Base-by-base conservation (phyloP, 2,888 invertebrate genomes). In the Polymixis lichenea region DNA sequence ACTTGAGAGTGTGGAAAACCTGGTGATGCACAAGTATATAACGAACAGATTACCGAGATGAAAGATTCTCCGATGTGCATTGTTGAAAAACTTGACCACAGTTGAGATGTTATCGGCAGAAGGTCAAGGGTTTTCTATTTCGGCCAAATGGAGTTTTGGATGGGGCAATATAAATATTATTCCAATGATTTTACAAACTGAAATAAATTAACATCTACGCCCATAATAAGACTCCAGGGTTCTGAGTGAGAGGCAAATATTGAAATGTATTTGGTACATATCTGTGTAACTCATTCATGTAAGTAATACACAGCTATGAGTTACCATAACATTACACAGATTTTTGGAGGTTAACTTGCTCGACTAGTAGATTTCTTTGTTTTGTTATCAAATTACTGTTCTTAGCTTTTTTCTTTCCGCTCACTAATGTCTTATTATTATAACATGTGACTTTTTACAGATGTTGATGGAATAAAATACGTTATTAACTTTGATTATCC, bases 401-500 rank as follows among this genome's bases (percentile, higher is more conserved):
- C 46, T 80, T 75, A 71, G 78, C 72, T 78, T 80, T n/a, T 72
- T 76, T 17, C n/a, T 68, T 68, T 46, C 13, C 5, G 8, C 19
- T 28, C 32, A 7, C 15, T 25, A 13, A 32, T 67, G 32, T 68
- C 8, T 78, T 84, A 85, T 87, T 79, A 73, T 88, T 88, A 79
- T 89, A 85, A 89, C 74, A 72, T 78, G 38, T 69, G 58, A 74
- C 46, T 78, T 75, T 88, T 95, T 96, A 91, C 97, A 99, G 99
- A 99, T 98, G 99, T 99, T 92, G 99, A 99, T 94, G 99, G 99
- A 93, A 99, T 99, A 91, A 99, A 99, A 96, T 99, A 98, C 97
- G 99, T 99, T 87, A 98, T 99, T 94, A 99, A 99, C 97, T 99
- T 98, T 97, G 99, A 99, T 97, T 99, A 99, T 95, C 99, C 99